phyloP scores from a whole-genome alignment of 2,113 vertebrate species.

The Apteryx mantelli region DNA sequence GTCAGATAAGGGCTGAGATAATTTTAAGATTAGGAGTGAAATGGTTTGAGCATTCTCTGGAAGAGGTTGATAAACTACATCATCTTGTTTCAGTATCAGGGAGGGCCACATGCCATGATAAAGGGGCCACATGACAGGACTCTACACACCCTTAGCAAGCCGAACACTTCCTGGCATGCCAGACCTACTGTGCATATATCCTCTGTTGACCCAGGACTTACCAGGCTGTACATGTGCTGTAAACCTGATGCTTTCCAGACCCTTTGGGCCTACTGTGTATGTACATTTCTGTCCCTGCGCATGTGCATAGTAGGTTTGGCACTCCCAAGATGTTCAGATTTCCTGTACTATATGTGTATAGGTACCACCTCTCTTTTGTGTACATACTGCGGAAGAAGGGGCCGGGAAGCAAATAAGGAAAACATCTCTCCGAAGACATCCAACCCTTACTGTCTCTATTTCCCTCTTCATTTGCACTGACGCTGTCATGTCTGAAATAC shows the following conservation, averaged over 20 bases:
- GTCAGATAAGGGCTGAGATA: slow-evolving; percentile 2
- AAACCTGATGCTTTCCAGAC: fast-evolving
- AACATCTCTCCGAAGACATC: background rate
- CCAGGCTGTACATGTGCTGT: background rate
- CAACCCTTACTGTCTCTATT: background rate
- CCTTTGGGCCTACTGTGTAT: fast-evolving
- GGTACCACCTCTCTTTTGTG: background rate
- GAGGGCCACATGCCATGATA: background rate
- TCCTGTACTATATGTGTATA: fast-evolving
- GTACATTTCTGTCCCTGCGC: background rate
- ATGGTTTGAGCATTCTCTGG: slow-evolving; percentile 2
- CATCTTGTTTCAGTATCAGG: slow-evolving; percentile 9
- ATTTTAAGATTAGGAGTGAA: background rate
- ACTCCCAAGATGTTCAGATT: fast-evolving
- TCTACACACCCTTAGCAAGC: slow-evolving; percentile 31
- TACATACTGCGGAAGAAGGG: fast-evolving
- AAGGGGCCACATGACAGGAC: slow-evolving; percentile 14
- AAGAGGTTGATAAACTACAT: slow-evolving; percentile 32
- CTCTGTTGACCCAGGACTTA: background rate
- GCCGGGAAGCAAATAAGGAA: background rate
- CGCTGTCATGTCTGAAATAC: background rate
- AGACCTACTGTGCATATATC: background rate
- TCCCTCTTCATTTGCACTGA: background rate
- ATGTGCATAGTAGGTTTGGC: fast-evolving
- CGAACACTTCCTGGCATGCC: background rate